Evolutionary conservation across 2,113 vertebrate species (phyloP), one percentile per base, ranked within the genome.

Genomic region (Ciconia boyciana): DNA sequence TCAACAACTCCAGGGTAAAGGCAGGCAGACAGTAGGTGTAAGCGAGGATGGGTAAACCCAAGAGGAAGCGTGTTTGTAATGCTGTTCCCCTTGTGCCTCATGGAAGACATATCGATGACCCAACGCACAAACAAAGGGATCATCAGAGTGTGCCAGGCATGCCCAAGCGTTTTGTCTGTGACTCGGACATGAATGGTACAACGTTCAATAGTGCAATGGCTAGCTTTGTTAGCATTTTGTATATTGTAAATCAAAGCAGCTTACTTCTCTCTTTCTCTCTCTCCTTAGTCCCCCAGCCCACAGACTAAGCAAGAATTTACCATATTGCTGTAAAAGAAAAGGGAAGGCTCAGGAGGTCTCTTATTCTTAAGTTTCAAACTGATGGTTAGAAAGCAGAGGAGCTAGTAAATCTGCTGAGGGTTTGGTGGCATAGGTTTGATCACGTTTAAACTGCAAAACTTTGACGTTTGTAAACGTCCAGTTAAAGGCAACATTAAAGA

Each of bases 401-500:
- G 74, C 13, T n/a, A 49, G 58, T 19, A 81, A 95, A 64, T 29
- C 43, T 89, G 61, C 49, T 2, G 14, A 70, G 49, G 18, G 61
- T 62, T 88, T 83, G 66, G 68, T 84, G 83, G n/a, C 44, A 48
- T 6, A 71, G 48, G 34, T 81, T 60, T 90, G 39, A 41, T 77
- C 32, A 66, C 6, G n/a, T 81, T 83, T 88, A 93, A 94, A 77
- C 44, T 62, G 46, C 44, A 36, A 89, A 97, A 95, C 89, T 69
- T 68, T 25, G 39, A 93, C 90, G 94, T 90, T 95, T 49, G 10
- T 78, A 89, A 93, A 85, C 1, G 4, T 77, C 46, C 89, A 28
- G 74, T 90, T 95, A 88, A 97, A 96, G 83, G 77, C 70, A 89
- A 77, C 80, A 57, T 90, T 94, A 95, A 92, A 91, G 88, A 72